phyloP scores from a whole-genome alignment of 2,113 vertebrate genomes.

The Equus quagga region DNA sequence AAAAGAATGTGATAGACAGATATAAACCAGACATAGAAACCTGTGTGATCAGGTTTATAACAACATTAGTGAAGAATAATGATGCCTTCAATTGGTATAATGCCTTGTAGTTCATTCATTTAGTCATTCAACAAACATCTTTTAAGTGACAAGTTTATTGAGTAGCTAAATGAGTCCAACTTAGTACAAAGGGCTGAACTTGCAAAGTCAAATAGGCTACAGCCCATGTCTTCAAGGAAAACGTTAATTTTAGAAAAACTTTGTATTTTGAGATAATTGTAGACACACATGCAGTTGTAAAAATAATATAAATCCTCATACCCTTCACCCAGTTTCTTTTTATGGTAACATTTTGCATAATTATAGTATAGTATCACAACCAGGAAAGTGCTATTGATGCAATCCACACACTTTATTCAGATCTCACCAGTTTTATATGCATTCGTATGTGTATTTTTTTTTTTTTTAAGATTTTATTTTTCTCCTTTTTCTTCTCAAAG shows the following conservation, averaged over 20 bases:
- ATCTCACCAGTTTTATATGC: not conserved
- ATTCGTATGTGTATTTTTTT: not conserved
- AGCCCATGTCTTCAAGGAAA: not conserved
- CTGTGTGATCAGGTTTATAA: not conserved
- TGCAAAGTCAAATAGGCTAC: not conserved
- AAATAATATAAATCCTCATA: not conserved
- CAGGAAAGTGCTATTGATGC: not conserved
- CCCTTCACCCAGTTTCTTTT: not conserved
- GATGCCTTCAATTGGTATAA: not conserved
- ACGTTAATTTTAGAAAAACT: not conserved
- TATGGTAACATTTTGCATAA: not conserved
- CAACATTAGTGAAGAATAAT: not conserved
- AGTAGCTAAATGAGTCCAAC: not conserved
- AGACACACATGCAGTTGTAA: not conserved
- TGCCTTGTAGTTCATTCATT: not conserved
- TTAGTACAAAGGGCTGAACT: not conserved
- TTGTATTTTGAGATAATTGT: not conserved
- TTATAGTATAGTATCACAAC: not conserved
- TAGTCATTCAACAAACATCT: not conserved
- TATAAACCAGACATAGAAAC: not conserved
- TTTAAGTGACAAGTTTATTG: not conserved
- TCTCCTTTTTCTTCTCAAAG: too few relatives aligned
- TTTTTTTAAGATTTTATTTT: too few relatives aligned
- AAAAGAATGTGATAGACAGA: not conserved
- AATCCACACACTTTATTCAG: not conserved